Percentiles rank a stretch among this genome's conserved stretches.
Evolutionary conservation across 2,797 vertebrate genomes (phyloP).

Genomic region (Tangara arthus): DNA sequence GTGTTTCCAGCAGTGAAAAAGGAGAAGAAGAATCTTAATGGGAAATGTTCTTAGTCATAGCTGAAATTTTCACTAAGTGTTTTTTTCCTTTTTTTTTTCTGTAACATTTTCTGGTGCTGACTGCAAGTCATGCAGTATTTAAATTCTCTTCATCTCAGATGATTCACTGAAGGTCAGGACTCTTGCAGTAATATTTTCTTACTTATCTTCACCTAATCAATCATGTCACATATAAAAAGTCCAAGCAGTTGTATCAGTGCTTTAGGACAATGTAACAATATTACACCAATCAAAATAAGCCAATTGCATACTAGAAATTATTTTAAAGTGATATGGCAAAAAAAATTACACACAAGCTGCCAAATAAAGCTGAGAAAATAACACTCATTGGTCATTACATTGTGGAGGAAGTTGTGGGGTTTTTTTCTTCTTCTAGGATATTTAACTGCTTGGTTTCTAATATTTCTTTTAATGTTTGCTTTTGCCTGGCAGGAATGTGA

Average conservation of each 20-base stretch:
- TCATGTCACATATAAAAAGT: constrained; percentile 19
- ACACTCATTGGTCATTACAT: neutral
- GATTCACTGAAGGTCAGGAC: constrained; percentile 54
- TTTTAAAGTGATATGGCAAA: constrained; percentile 4
- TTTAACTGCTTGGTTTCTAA: constrained; percentile 50
- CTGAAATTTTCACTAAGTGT: constrained; percentile 3
- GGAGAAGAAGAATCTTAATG: neutral
- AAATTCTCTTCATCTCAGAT: constrained; percentile 31
- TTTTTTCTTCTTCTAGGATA: constrained; percentile 24
- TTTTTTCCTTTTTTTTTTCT: neutral
- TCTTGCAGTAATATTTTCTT: constrained; percentile 41
- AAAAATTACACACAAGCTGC: neutral
- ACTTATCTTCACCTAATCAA: constrained; percentile 49
- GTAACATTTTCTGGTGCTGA: constrained; percentile 3
- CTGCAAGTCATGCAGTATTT: constrained; percentile 18
- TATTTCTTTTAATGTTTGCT: constrained; percentile 67
- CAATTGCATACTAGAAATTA: constrained; percentile 1
- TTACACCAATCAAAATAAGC: constrained; percentile 19
- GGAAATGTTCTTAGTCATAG: constrained; percentile 14
- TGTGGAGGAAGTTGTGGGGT: neutral
- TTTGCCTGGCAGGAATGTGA: constrained; percentile 58
- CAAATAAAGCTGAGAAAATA: constrained; percentile 5
- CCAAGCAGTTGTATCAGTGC: neutral
- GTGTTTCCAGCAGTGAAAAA: neutral
- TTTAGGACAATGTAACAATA: neutral